Evolutionary conservation across 2,888 invertebrate genomes (phyloP).

Genomic region (Schrankia costaestrigalis): DNA sequence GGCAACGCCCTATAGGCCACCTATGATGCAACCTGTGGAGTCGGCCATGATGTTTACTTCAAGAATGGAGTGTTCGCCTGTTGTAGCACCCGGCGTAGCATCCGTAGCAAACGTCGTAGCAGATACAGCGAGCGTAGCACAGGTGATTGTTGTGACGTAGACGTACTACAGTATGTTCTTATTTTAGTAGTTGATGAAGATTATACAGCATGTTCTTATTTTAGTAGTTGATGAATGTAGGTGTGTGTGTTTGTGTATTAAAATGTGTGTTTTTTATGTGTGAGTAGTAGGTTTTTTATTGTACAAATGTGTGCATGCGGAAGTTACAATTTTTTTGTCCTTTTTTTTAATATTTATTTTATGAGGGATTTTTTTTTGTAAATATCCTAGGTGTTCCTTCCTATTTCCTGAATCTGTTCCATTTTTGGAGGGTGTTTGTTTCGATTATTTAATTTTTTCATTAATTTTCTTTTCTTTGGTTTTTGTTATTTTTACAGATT

Average conservation of each 20-base stretch:
- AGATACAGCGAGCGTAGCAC: conserved; percentile 29
- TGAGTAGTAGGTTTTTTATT: too few relatives aligned
- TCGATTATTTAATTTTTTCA: conserved; percentile 7
- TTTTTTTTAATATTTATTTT: conserved; percentile 1
- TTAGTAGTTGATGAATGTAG: conserved; percentile 7
- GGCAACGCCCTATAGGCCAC: conserved; percentile 15
- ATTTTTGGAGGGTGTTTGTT: conserved; percentile 16
- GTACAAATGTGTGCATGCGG: too few relatives aligned
- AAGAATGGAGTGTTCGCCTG: conserved; percentile 53
- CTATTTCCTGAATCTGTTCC: neutral
- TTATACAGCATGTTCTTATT: conserved; percentile 29
- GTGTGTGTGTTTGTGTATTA: conserved; percentile 26
- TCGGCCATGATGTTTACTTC: conserved; percentile 40
- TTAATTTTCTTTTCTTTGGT: conserved; percentile 40
- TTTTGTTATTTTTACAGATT: conserved; percentile 63
- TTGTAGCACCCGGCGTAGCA: conserved; percentile 12
- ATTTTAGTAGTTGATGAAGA: conserved; percentile 9
- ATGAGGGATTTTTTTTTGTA: conserved; percentile 16
- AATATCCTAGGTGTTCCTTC: conserved; percentile 10
- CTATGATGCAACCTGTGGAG: conserved; percentile 23
- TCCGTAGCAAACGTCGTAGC: conserved; percentile 13
- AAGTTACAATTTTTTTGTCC: too few relatives aligned
- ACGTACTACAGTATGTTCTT: conserved; percentile 34
- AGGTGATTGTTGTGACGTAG: conserved; percentile 42
- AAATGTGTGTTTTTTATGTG: too few relatives aligned